Conservation (phyloP, 64 coral and sea anemone genomes). For the Stichodactyla mertensii region DNA sequence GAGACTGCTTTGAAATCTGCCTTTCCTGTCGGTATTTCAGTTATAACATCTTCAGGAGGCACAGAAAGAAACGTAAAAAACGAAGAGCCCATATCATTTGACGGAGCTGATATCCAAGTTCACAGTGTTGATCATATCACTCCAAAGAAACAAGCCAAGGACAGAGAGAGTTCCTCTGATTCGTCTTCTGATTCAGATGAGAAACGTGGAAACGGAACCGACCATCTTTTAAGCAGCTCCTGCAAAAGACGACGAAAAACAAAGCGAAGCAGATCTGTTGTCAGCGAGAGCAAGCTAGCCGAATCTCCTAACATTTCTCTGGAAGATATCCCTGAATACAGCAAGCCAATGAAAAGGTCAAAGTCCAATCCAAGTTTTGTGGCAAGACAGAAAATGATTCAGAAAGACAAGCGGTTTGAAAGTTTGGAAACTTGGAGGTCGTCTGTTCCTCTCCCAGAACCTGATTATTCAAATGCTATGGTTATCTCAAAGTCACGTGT, state of each 20-base stretch:
- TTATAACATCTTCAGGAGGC: background rate
- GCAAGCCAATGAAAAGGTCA: conserved; percentile 11
- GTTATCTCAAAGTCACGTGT: background rate
- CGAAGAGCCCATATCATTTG: background rate
- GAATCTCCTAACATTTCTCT: background rate
- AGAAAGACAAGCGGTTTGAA: background rate
- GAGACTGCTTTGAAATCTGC: background rate
- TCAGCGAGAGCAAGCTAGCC: background rate
- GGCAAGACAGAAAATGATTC: conserved; percentile 15
- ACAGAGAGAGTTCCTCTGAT: background rate
- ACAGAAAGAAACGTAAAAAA: background rate
- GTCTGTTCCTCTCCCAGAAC: conserved; percentile 24
- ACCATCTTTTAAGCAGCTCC: background rate
- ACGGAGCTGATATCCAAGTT: background rate
- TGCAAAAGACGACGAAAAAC: background rate
- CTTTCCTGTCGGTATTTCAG: background rate
- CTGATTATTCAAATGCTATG: conserved; percentile 8
- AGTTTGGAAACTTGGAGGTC: background rate
- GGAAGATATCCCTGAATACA: background rate
- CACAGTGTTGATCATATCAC: background rate
- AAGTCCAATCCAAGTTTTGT: conserved; percentile 24
- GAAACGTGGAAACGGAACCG: background rate
- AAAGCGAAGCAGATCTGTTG: background rate
- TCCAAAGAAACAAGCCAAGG: background rate
- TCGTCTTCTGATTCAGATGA: background rate